A percentile compares a stretch with the other conserved stretches of the same genome.
phyloP scores from a whole-genome alignment of 2,113 vertebrate species.

The Cyphomyrus discorhynchus region DNA sequence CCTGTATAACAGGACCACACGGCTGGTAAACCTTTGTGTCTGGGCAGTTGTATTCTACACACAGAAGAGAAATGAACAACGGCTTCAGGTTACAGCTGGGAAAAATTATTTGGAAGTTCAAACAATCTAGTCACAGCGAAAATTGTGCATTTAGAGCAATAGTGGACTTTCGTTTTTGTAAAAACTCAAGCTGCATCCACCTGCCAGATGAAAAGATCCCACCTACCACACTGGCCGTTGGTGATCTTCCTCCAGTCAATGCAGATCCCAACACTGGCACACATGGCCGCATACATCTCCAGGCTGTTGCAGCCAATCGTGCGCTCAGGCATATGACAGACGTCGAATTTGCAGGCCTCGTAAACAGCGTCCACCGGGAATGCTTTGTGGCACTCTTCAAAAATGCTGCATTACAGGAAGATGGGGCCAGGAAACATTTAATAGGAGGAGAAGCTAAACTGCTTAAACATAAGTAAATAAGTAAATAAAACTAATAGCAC shows the following conservation, averaged over 20 bases:
- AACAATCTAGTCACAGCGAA: not conserved
- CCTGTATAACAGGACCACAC: slow-evolving; percentile 60
- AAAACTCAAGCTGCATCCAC: not conserved
- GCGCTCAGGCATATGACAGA: slow-evolving; percentile 39
- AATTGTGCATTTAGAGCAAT: not conserved
- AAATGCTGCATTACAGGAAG: slow-evolving; percentile 56
- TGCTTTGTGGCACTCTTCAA: slow-evolving; percentile 53
- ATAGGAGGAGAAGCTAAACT: not conserved
- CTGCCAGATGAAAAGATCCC: too few relatives aligned
- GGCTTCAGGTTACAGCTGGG: not conserved
- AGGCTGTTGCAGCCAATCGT: slow-evolving; percentile 61
- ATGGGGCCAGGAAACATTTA: not conserved
- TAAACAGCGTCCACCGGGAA: slow-evolving; percentile 57
- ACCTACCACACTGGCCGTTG: slow-evolving; percentile 60
- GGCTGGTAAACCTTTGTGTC: slow-evolving; percentile 59
- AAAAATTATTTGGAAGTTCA: not conserved
- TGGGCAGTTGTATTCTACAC: slow-evolving; percentile 65
- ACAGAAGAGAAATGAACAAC: not conserved
- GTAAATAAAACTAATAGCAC: not conserved
- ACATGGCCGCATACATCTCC: slow-evolving; percentile 73
- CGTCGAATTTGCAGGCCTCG: slow-evolving; percentile 61
- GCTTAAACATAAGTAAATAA: not conserved
- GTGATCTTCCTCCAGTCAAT: slow-evolving; percentile 73
- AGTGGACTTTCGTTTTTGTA: not conserved
- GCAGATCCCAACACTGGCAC: slow-evolving; percentile 62